Base-by-base conservation (phyloP, 1,140 invertebrate species). In the Araneus ventricosus region DNA sequence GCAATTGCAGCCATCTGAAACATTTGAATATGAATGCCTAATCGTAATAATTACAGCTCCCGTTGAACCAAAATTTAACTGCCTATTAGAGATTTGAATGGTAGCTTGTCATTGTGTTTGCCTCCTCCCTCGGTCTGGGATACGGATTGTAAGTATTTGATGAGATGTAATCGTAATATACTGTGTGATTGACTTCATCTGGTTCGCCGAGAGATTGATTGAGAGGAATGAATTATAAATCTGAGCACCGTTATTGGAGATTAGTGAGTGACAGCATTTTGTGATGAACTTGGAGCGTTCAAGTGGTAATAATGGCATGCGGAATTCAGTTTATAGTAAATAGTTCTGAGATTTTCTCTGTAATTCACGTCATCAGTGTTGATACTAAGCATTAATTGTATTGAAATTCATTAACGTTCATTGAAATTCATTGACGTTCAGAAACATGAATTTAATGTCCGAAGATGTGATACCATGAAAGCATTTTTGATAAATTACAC, bases 21-120 rank as follows among this genome's bases (percentile, higher is more conserved):
- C 82, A 86, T 92, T 92, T 86, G 90, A 63, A 86, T 92, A 92
- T 86, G 80, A 70, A 84, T 70, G 79, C 57, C n/a, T 92, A 92
- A 92, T 92, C 57, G 82, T 52, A 39, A 52, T 84, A 84, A 92
- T 92, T 92, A 92, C 59, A 61, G 82, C 22, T 67, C 14, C 82
- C 57, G 37, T 86, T 85, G 61, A 80, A 30, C 45, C 75, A 27
- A 90, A 90, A 80, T 80, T 90, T 90, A 88, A 70, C 88, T 90
- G 75, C 30, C 39, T 37, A 45, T 90, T 39, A 30, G 70, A 57
- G 88, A 90, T 90, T 90, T 90, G 70, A 90, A 57, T 82, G 52
- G 88, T 80, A 59, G 70, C 88, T 59, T 80, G 88, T 90, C 88
- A 80, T n/a, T 80, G 88, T 61, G 45, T 57, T 67, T 80, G 27